These are phyloP conservation scores for Thrips palmi DNA, from an alignment of 1,140 invertebrate genomes.

Conservation along the genomic window DNA sequence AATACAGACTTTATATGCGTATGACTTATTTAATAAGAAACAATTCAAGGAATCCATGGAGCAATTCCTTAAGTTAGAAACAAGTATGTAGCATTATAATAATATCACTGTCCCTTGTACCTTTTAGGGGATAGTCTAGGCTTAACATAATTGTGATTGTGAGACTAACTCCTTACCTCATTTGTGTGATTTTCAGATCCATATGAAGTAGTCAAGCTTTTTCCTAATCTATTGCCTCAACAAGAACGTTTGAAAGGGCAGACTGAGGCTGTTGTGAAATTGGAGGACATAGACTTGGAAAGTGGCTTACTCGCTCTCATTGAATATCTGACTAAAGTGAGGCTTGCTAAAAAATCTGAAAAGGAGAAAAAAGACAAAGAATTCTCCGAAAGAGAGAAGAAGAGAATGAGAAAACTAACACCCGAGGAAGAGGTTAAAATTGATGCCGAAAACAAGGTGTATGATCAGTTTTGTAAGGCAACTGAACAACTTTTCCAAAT, in stretches of 20 bases:
- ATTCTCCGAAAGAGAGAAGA: constrained; percentile 18
- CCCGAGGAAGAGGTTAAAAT: constrained; percentile 6
- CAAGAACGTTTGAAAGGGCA: constrained; percentile 25
- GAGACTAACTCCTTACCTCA: background rate
- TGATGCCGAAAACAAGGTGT: constrained; percentile 7
- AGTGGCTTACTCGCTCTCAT: constrained; percentile 75
- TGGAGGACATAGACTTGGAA: constrained; percentile 73
- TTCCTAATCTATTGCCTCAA: constrained; percentile 71
- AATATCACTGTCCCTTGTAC: background rate
- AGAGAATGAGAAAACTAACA: no score
- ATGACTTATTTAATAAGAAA: constrained; percentile 76
- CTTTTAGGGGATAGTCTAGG: background rate
- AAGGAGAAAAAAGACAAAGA: constrained; percentile 26
- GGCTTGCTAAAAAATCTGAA: constrained; percentile 21
- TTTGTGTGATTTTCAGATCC: constrained; percentile 40
- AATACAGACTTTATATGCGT: constrained; percentile 79
- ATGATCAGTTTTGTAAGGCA: no score
- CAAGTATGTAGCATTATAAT: constrained; percentile 26
- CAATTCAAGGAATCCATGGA: constrained; percentile 79
- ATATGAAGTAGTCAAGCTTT: constrained; percentile 83
- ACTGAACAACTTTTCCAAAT: constrained; percentile 63
- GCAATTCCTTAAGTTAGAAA: constrained; percentile 72
- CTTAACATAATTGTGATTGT: background rate
- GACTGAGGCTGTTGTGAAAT: constrained; percentile 30
- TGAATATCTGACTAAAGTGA: constrained; percentile 68